Percentiles rank a stretch among this genome's conserved stretches.
Conservation (phyloP, 2,797 vertebrate species). For the Aythya fuligula region DNA sequence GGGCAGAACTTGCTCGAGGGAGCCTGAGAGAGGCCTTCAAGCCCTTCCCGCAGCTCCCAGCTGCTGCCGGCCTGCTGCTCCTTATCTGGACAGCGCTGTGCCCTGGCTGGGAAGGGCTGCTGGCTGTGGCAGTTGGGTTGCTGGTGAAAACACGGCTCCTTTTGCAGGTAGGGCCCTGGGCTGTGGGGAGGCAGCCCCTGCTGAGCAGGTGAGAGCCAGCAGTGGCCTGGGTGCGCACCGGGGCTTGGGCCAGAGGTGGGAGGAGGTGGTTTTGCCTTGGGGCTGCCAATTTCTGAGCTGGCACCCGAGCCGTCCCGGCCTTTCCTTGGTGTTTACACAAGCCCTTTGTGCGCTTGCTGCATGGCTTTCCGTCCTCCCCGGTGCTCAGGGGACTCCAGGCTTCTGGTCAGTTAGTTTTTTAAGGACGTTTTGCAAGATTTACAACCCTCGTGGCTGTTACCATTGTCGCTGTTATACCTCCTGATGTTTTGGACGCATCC, state of each 20-base stretch:
- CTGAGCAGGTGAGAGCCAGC: background rate
- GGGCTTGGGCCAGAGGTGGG: background rate
- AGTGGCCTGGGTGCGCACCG: background rate
- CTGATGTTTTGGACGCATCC: background rate
- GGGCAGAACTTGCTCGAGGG: background rate
- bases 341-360: background rate
- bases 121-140: background rate
- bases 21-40: no score
- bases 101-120: background rate
- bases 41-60: no score
- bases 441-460: background rate
- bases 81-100: background rate
- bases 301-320: background rate
- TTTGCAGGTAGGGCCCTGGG: background rate
- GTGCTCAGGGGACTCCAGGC: background rate
- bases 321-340: background rate
- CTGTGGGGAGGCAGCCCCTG: background rate
- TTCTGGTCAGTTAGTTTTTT: background rate
- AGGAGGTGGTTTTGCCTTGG: background rate
- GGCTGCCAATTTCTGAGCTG: background rate
- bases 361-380: background rate
- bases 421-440: background rate
- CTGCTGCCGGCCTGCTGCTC: background rate
- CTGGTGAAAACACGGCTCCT: background rate
- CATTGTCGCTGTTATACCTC: background rate